Percentiles rank a stretch among this genome's conserved stretches.
Evolutionary conservation across 1,140 invertebrate species (phyloP).

Genomic region (Calosoma granatense): DNA sequence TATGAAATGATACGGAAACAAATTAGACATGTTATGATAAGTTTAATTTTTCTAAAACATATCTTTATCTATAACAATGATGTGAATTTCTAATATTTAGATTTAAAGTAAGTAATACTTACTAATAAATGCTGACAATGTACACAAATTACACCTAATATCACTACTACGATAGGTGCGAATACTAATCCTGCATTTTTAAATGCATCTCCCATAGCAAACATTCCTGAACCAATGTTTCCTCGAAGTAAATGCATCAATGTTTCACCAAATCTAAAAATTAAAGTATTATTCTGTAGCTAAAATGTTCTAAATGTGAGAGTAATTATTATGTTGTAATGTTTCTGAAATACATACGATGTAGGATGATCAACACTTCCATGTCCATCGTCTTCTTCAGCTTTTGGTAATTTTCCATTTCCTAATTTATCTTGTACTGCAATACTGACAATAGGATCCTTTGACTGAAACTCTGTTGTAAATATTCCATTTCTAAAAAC

Average conservation of each 20-base stretch:
- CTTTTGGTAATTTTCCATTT: constrained; percentile 22
- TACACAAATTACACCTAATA: constrained; percentile 58
- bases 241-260: constrained; percentile 65
- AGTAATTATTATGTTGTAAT: constrained; percentile 14
- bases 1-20: too few species aligned
- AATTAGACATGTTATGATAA: too few species aligned
- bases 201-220: constrained; percentile 67
- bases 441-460: constrained; percentile 36
- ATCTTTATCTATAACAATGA: too few species aligned
- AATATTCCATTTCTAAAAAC: background rate
- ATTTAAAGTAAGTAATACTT: too few species aligned
- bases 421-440: constrained; percentile 21
- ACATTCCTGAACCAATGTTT: constrained; percentile 64
- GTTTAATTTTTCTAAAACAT: too few species aligned
- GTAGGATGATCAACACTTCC: constrained; percentile 38
- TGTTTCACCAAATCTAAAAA: constrained; percentile 55
- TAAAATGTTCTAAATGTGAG: too few species aligned
- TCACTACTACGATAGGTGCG: constrained; percentile 49
- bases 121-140: constrained; percentile 65
- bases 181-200: constrained; percentile 60
- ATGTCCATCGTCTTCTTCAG: constrained; percentile 28
- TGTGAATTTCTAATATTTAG: too few species aligned
- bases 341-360: constrained; percentile 38
- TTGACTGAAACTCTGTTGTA: constrained; percentile 35
- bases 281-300: too few species aligned